A percentile compares a stretch with the other conserved stretches of the same genome.
Conservation (phyloP, 2,797 vertebrate species). For the Delichon dasypus region DNA sequence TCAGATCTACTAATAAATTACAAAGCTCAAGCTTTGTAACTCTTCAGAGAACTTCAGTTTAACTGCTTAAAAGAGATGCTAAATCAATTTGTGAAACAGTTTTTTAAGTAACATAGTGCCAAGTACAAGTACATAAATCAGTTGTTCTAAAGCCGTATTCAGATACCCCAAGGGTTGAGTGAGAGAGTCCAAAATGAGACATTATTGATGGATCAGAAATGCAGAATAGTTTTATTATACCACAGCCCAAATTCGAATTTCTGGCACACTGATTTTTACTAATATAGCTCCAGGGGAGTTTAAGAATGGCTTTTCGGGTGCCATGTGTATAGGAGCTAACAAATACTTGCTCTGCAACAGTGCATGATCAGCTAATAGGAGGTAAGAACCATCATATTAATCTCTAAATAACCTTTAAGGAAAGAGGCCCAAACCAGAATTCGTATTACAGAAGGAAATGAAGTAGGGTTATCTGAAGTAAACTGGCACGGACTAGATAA, state of each 20-base stretch:
- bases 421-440: background rate
- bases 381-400: background rate
- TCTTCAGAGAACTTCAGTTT: background rate
- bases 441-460: background rate
- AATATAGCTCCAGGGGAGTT: background rate
- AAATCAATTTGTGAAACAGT: slow-evolving; percentile 26
- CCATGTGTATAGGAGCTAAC: background rate
- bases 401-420: background rate
- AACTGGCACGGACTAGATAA: background rate
- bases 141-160: background rate
- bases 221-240: background rate
- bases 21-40: background rate
- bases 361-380: background rate
- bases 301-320: background rate
- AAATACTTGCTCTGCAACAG: background rate
- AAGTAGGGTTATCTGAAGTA: background rate
- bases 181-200: background rate
- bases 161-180: fast-evolving
- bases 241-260: background rate
- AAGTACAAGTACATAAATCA: background rate
- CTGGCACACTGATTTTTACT: background rate
- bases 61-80: background rate
- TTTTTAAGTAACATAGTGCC: background rate
- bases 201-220: background rate
- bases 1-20: slow-evolving; percentile 11